Evolutionary conservation across 2,888 invertebrate genomes (phyloP).

Genomic region (Parascotia fuliginaria): DNA sequence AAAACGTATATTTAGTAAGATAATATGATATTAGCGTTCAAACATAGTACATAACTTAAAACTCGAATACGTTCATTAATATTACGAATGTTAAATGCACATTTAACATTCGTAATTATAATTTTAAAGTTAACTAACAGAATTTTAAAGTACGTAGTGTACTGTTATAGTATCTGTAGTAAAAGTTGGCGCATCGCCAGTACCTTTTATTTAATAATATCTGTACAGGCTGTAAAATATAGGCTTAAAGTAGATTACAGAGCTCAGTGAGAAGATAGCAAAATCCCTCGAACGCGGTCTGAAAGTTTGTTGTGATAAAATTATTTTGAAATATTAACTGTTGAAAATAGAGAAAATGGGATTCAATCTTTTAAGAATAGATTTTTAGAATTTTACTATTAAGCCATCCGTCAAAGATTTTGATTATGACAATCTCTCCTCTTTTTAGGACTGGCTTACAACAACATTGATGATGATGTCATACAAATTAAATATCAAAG

Average conservation of each 20-base stretch:
- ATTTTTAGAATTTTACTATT: no score
- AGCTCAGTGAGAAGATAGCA: constrained; percentile 10
- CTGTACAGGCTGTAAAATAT: constrained; percentile 19
- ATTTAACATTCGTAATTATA: not conserved
- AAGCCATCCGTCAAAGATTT: no score
- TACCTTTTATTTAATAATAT: constrained; percentile 18
- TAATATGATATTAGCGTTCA: no score
- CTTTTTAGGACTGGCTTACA: no score
- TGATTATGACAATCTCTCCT: no score
- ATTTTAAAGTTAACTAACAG: not conserved
- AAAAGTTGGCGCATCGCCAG: constrained; percentile 26
- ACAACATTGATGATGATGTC: no score
- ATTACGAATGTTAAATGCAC: not conserved
- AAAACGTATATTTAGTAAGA: not conserved
- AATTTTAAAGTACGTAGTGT: not conserved
- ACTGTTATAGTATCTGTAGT: constrained; percentile 9
- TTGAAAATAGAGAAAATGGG: no score
- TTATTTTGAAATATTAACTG: not conserved
- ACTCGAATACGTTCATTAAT: not conserved
- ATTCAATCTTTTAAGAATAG: no score
- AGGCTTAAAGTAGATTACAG: constrained; percentile 21
- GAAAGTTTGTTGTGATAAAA: not conserved
- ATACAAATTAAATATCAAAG: no score
- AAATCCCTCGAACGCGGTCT: not conserved
- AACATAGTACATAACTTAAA: no score